A percentile compares a stretch with the other conserved stretches of the same genome.
phyloP scores from a whole-genome alignment of 2,797 vertebrate species.

The Sparidentex hasta region DNA sequence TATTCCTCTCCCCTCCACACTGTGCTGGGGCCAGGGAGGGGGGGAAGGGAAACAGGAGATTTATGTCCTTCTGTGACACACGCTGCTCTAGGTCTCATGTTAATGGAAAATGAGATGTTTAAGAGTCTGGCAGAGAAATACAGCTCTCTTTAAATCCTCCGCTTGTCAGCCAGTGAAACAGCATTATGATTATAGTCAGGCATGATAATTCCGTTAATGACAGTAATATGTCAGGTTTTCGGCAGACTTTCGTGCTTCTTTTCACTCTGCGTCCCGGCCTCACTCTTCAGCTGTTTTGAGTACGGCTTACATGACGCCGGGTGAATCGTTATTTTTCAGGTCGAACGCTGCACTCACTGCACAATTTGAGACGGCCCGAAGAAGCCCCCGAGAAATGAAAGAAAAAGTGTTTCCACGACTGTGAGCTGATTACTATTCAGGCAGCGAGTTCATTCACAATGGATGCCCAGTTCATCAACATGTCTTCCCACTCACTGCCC shows the following conservation, averaged over 20 bases:
- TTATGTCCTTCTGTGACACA: constrained; percentile 84
- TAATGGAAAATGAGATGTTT: constrained; percentile 86
- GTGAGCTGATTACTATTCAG: constrained; percentile 64
- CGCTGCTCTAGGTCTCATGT: constrained; percentile 83
- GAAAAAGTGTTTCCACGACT: constrained; percentile 40
- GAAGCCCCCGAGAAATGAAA: constrained; percentile 45
- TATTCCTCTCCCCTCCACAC: constrained; percentile 75
- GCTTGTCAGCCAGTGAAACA: constrained; percentile 77
- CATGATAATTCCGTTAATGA: constrained; percentile 78
- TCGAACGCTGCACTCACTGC: constrained; percentile 19
- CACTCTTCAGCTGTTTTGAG: constrained; percentile 39
- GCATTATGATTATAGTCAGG: constrained; percentile 77
- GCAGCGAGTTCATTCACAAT: constrained; percentile 73
- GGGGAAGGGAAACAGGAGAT: constrained; percentile 79
- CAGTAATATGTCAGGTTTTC: constrained; percentile 77
- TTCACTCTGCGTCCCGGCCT: constrained; percentile 35
- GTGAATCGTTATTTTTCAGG: constrained; percentile 40
- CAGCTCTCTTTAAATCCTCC: constrained; percentile 79
- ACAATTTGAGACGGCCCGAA: constrained; percentile 37
- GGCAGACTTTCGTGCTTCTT: constrained; percentile 62
- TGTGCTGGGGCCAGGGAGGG: constrained; percentile 67
- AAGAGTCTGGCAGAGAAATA: constrained; percentile 83
- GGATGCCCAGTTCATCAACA: constrained; percentile 75
- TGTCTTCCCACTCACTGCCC: constrained; percentile 77
- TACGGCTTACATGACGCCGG: constrained; percentile 48